Percentiles rank a stretch among this genome's conserved stretches.
phyloP scores from a whole-genome alignment of 2,797 vertebrate genomes.

The Dromococcyx pavoninus region DNA sequence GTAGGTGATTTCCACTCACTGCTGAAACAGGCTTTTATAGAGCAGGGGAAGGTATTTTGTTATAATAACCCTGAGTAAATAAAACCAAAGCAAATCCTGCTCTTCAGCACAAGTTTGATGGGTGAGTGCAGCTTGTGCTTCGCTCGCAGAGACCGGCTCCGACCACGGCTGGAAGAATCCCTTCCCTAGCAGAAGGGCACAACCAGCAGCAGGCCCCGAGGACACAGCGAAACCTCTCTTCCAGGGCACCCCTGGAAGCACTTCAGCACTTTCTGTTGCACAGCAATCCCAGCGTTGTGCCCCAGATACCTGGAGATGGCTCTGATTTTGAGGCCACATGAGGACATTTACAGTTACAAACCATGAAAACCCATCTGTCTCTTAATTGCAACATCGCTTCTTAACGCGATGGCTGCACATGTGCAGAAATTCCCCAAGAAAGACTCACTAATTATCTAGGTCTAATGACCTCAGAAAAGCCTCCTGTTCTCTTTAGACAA shows the following conservation, averaged over 20 bases:
- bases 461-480: slow-evolving; percentile 2
- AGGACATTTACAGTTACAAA: slow-evolving; percentile 14
- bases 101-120: neutral
- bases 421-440: slow-evolving; percentile 15
- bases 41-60: neutral
- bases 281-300: neutral
- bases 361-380: slow-evolving; percentile 44
- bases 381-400: neutral
- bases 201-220: neutral
- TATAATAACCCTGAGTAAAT: neutral
- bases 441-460: slow-evolving; percentile 11
- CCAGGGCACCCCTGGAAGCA: neutral
- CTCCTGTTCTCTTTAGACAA: neutral
- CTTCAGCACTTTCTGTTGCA: neutral
- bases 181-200: neutral
- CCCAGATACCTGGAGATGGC: slow-evolving; percentile 5
- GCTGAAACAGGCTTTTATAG: neutral
- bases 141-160: neutral
- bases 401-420: slow-evolving; percentile 12
- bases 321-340: neutral
- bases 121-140: neutral
- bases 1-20: neutral
- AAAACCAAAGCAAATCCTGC: neutral
- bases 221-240: neutral
- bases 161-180: neutral